Percentiles rank a stretch among this genome's conserved stretches.
Evolutionary conservation across 2,888 invertebrate genomes (phyloP).

Genomic region (Drosophila paranaensis): DNA sequence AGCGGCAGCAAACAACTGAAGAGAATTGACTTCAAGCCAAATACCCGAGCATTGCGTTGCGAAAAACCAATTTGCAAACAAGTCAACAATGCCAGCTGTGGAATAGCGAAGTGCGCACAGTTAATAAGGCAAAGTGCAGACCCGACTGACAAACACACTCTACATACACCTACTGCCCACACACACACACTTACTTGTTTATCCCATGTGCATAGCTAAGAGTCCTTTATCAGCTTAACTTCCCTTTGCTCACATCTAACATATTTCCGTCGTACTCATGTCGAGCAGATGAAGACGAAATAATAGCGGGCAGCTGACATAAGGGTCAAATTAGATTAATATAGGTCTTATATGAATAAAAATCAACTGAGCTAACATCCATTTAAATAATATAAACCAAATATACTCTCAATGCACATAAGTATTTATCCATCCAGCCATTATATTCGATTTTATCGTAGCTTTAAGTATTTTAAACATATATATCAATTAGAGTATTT

Average conservation of each 20-base stretch:
- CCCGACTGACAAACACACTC: slow-evolving; percentile 6
- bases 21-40: slow-evolving; percentile 24
- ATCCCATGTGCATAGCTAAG: background rate
- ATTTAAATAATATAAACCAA: too few relatives aligned
- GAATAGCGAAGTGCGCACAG: slow-evolving; percentile 57
- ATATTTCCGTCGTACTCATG: background rate
- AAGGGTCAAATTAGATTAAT: too few relatives aligned
- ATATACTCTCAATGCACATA: too few relatives aligned
- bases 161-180: background rate
- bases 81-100: slow-evolving; percentile 66
- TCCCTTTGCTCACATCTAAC: background rate
- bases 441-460: too few relatives aligned
- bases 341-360: too few relatives aligned
- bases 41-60: slow-evolving; percentile 53
- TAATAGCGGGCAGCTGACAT: background rate
- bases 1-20: slow-evolving; percentile 22
- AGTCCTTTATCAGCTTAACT: background rate
- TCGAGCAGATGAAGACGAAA: background rate
- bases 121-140: slow-evolving; percentile 75
- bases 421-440: too few relatives aligned
- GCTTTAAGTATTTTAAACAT: too few relatives aligned
- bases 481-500: background rate
- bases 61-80: slow-evolving; percentile 81
- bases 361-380: too few relatives aligned
- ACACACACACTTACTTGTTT: too few relatives aligned